Base-by-base conservation (phyloP, 1,140 invertebrate genomes). In the Caenorhabditis inopinata region DNA sequence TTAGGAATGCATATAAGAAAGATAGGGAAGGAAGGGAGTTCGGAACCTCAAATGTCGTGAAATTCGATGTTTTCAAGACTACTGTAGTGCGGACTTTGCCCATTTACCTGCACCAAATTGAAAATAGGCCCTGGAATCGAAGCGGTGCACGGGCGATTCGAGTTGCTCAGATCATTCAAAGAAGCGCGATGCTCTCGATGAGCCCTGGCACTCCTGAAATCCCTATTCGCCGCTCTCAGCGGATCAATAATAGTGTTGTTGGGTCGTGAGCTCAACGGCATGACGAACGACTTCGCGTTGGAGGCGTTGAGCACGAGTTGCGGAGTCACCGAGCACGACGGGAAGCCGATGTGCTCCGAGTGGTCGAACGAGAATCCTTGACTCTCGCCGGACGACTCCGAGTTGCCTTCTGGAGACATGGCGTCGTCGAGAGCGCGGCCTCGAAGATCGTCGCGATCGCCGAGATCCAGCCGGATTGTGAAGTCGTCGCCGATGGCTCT, bases 341-440 rank as follows among this genome's bases (percentile, higher is more conserved):
- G 23, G 32, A 38, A 68, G 5, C 58, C 58, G 12, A 68, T 38
- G 9, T n/a, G n/a, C n/a, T 68, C 58, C 1, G 58, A 42, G 38
- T 42, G 38, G 38, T 68, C 58, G 32, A 68, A 68, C 4, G 58
- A 68, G 58, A 68, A 68, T n/a, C 58, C 58, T 68, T 68, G 58
- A n/a, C n/a, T n/a, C n/a, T n/a, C n/a, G n/a, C n/a, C n/a, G n/a
- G n/a, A n/a, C 11, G 58, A 68, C 5, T 68, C 58, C 2, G 58
- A 68, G 27, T 29, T 29, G 11, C 38, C 58, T 21, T 42, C 58
- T 38, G 32, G 58, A 18, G 58, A 68, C 29, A 58, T 68, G 4
- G n/a, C 7, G n/a, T 38, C 58, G n/a, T 68, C 58, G 0, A 32
- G 32, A 38, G 58, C 6, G 25, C 5, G 51, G 4, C 6, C 1